A percentile compares a stretch with the other conserved stretches of the same genome.
These are phyloP conservation scores for Odocoileus virginianus DNA, from an alignment of 2,113 vertebrate genomes.

Conservation along the genomic window DNA sequence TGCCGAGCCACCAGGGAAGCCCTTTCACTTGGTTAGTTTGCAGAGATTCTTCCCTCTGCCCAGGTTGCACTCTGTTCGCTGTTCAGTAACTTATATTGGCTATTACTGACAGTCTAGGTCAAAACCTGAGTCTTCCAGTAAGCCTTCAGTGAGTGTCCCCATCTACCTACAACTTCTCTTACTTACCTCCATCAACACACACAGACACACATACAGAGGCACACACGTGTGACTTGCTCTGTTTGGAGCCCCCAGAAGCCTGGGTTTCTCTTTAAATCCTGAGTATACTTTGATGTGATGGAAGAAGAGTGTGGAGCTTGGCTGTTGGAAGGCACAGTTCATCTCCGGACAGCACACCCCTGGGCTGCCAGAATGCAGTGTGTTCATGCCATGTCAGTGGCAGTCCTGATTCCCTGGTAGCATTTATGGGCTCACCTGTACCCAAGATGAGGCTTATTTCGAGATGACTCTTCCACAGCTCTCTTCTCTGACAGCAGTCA, in stretches of 20 bases:
- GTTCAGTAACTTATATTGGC: background rate
- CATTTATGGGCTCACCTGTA: constrained; percentile 53
- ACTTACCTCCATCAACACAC: fast-evolving
- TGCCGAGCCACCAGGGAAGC: background rate
- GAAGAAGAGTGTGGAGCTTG: background rate
- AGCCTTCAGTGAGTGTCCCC: background rate
- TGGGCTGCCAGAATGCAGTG: constrained; percentile 37
- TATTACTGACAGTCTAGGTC: background rate
- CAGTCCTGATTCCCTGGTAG: background rate
- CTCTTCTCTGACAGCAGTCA: constrained; percentile 73
- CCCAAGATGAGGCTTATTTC: constrained; percentile 73
- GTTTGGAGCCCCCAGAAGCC: background rate
- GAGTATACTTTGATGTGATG: background rate
- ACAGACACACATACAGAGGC: background rate
- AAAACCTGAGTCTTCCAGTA: background rate
- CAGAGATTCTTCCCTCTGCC: background rate
- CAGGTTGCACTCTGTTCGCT: no score
- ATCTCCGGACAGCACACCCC: background rate
- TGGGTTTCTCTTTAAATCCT: background rate
- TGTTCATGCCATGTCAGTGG: constrained; percentile 37
- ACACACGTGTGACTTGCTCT: background rate
- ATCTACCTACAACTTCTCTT: fast-evolving
- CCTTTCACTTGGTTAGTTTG: background rate
- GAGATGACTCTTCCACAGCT: constrained; percentile 65
- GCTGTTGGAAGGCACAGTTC: background rate